These are phyloP conservation scores for Tiphia femorata DNA, from an alignment of 2,888 invertebrate species.

Conservation along the genomic window DNA sequence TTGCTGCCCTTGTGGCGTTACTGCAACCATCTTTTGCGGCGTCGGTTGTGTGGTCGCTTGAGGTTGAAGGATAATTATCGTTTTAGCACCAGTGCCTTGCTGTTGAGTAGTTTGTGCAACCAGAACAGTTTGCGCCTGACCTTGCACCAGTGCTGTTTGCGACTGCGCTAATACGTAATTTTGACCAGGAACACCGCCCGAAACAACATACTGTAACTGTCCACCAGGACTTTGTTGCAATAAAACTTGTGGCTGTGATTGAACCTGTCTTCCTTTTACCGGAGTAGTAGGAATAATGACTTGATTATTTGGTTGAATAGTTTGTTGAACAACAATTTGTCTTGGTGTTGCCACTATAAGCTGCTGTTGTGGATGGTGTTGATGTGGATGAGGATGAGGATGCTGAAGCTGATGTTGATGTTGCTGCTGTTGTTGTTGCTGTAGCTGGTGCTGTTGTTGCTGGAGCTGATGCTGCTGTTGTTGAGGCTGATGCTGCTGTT, in stretches of 20 bases:
- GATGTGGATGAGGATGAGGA: conserved; percentile 45
- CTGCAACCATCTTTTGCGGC: conserved; percentile 73
- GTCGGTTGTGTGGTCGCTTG: conserved; percentile 68
- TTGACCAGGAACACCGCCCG: conserved; percentile 72
- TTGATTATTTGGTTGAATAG: conserved; percentile 60
- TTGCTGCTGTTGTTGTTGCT: conserved; percentile 22
- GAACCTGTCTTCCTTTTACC: conserved; percentile 55
- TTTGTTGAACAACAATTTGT: conserved; percentile 71
- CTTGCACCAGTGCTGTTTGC: conserved; percentile 74
- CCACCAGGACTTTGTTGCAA: conserved; percentile 66
- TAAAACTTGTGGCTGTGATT: conserved; percentile 60
- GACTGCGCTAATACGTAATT: conserved; percentile 78
- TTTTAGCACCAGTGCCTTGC: conserved; percentile 76
- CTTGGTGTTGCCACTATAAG: conserved; percentile 67
- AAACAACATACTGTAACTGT: conserved; percentile 72
- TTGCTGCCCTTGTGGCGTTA: conserved; percentile 78
- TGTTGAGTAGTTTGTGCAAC: conserved; percentile 79
- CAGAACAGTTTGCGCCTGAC: conserved; percentile 75
- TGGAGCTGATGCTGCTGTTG: conserved; percentile 23
- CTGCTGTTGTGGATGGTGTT: conserved; percentile 65
- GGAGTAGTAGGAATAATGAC: conserved; percentile 58
- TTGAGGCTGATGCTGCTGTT: conserved; percentile 12
- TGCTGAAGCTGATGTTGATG: conserved; percentile 34
- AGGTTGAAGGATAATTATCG: conserved; percentile 79
- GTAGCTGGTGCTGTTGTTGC: conserved; percentile 23